phyloP scores from a whole-genome alignment of 2,888 invertebrate genomes.

The Trichogramma evanescens region DNA sequence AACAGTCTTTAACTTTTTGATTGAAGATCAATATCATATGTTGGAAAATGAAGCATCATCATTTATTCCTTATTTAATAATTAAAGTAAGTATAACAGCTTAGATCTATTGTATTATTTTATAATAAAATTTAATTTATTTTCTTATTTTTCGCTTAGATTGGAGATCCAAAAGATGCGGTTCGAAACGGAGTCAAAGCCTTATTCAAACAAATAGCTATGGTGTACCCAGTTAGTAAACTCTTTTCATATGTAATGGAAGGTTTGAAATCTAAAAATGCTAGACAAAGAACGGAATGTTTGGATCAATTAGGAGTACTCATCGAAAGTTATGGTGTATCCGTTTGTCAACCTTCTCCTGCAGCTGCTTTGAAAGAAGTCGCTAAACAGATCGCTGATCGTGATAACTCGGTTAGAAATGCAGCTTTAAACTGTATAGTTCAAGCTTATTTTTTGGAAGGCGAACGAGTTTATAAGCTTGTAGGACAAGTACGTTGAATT shows the following conservation, averaged over 20 bases:
- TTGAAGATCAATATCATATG: constrained; percentile 76
- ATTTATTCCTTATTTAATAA: constrained; percentile 89
- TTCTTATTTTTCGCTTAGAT: constrained; percentile 51
- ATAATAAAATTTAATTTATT: neutral
- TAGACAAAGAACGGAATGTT: constrained; percentile 89
- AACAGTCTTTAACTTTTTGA: constrained; percentile 72
- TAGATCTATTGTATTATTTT: constrained; percentile 2
- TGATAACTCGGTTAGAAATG: constrained; percentile 91
- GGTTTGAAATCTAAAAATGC: constrained; percentile 96
- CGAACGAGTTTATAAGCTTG: constrained; percentile 83
- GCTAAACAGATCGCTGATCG: constrained; percentile 93
- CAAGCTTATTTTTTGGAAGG: constrained; percentile 85
- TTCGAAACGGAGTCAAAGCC: constrained; percentile 80
- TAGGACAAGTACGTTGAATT: constrained; percentile 65
- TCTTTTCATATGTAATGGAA: constrained; percentile 87
- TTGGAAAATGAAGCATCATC: constrained; percentile 85
- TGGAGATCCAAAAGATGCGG: constrained; percentile 93
- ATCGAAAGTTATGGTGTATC: constrained; percentile 79
- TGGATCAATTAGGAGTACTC: constrained; percentile 82
- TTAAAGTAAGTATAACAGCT: constrained; percentile 62
- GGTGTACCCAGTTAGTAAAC: constrained; percentile 81
- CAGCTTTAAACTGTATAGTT: constrained; percentile 89
- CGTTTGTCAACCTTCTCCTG: constrained; percentile 75
- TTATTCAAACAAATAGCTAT: constrained; percentile 78
- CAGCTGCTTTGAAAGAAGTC: constrained; percentile 77